Evolutionary conservation across 2,113 vertebrate species (phyloP).

Genomic region (Pyrgilauda ruficollis): DNA sequence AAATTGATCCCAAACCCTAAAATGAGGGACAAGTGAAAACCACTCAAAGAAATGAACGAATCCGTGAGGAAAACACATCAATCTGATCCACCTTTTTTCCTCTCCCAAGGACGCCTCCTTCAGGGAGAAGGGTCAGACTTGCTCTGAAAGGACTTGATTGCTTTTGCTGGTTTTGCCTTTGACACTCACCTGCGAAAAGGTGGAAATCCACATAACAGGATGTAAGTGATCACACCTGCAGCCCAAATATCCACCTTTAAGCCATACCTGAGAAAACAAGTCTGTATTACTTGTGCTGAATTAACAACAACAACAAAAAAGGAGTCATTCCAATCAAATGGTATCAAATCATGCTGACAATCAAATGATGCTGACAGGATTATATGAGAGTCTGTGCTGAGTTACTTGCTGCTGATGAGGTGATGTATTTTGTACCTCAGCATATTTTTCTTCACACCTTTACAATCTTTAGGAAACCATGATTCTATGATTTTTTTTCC

Average conservation of each 20-base stretch:
- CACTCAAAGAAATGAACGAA: background rate
- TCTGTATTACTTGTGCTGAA: background rate
- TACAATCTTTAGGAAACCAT: background rate
- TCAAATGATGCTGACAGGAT: background rate
- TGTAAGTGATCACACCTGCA: constrained; percentile 96
- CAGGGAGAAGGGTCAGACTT: background rate
- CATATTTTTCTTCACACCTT: background rate
- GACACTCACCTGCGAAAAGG: constrained; percentile 91
- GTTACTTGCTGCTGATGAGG: background rate
- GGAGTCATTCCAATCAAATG: background rate
- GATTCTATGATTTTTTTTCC: background rate
- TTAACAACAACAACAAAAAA: background rate
- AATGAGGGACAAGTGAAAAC: background rate
- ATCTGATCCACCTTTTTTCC: accelerated
- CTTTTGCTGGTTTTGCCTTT: background rate
- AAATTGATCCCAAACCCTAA: background rate
- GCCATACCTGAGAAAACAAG: constrained; percentile 81
- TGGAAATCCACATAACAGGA: constrained; percentile 95
- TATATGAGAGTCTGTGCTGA: background rate
- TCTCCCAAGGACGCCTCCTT: background rate
- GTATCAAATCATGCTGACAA: too few relatives aligned
- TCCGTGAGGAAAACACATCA: background rate
- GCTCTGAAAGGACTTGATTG: background rate
- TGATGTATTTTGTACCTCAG: background rate
- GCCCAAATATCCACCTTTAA: constrained; percentile 98